Evolutionary conservation across 2,888 invertebrate genomes (phyloP).

Genomic region (Agriotes lineatus): DNA sequence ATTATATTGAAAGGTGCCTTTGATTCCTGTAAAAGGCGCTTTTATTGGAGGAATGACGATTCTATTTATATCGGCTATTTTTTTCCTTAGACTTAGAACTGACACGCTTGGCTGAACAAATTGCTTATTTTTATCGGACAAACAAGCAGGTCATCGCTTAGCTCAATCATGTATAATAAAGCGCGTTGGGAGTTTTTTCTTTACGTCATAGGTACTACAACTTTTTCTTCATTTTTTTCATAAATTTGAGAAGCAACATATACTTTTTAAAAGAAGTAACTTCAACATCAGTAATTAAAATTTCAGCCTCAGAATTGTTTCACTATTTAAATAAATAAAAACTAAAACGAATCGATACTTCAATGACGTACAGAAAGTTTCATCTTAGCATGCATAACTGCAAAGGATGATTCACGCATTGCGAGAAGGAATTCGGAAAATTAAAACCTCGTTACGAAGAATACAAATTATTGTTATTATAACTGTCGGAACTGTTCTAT

Average conservation of each 20-base stretch:
- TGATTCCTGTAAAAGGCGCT: too few relatives aligned
- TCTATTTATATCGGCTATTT: too few relatives aligned
- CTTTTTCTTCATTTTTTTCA: too few relatives aligned
- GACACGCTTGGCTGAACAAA: background rate
- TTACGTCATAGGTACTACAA: too few relatives aligned
- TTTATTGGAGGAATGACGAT: too few relatives aligned
- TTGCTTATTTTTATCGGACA: background rate
- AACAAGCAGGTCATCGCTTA: background rate
- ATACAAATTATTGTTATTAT: constrained; percentile 18
- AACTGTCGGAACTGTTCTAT: constrained; percentile 19
- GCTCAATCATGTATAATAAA: background rate
- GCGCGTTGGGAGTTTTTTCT: background rate
- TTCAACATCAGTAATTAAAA: too few relatives aligned
- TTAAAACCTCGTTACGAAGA: constrained; percentile 23
- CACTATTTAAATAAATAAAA: too few relatives aligned
- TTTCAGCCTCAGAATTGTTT: too few relatives aligned
- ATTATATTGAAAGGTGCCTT: too few relatives aligned
- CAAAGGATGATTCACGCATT: constrained; percentile 29
- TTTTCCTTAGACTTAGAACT: background rate
- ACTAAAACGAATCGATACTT: too few relatives aligned
- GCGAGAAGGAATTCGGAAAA: constrained; percentile 13
- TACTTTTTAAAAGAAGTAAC: too few relatives aligned
- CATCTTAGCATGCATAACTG: constrained; percentile 2
- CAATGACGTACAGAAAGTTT: background rate
- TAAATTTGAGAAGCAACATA: too few relatives aligned